phyloP scores from a whole-genome alignment of 2,797 vertebrate species.

The Lemur catta region DNA sequence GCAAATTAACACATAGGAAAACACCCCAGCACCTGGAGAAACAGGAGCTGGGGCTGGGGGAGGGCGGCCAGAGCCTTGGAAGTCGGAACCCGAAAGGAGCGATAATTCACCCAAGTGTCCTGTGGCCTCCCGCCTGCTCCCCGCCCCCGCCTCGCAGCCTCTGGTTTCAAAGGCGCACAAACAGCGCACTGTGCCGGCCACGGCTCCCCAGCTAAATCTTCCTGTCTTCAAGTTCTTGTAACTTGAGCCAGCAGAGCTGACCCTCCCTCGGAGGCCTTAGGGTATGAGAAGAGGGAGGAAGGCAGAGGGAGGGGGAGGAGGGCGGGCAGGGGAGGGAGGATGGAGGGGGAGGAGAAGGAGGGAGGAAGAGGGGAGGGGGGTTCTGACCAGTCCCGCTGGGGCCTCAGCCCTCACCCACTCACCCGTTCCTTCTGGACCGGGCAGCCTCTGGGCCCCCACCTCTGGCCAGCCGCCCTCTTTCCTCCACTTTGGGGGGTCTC shows the following conservation, averaged over 20 bases:
- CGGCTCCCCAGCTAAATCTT: constrained; percentile 87
- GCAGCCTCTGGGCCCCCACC: background rate
- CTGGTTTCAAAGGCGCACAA: constrained; percentile 87
- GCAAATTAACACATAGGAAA: constrained; percentile 88
- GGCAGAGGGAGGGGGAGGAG: background rate
- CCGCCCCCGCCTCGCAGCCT: constrained; percentile 76
- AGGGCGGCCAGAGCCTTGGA: constrained; percentile 72
- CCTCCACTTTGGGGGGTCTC: background rate
- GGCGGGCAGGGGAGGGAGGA: background rate
- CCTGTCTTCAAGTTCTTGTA: constrained; percentile 86
- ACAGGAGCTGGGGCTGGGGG: constrained; percentile 80
- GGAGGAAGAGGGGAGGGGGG: fast-evolving
- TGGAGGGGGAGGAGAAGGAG: fast-evolving
- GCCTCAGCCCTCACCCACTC: background rate
- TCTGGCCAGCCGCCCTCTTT: background rate
- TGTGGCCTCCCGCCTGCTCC: constrained; percentile 76
- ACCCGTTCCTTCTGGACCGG: background rate
- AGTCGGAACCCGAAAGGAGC: constrained; percentile 78
- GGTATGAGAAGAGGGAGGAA: constrained; percentile 23
- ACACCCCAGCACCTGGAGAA: constrained; percentile 88
- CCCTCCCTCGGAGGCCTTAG: constrained; percentile 75
- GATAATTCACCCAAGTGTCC: constrained; percentile 80
- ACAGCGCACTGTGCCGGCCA: constrained; percentile 84
- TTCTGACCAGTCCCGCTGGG: background rate
- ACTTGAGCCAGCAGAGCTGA: constrained; percentile 83